phyloP scores from a whole-genome alignment of 2,888 invertebrate genomes.

The Eupithecia tripunctaria region DNA sequence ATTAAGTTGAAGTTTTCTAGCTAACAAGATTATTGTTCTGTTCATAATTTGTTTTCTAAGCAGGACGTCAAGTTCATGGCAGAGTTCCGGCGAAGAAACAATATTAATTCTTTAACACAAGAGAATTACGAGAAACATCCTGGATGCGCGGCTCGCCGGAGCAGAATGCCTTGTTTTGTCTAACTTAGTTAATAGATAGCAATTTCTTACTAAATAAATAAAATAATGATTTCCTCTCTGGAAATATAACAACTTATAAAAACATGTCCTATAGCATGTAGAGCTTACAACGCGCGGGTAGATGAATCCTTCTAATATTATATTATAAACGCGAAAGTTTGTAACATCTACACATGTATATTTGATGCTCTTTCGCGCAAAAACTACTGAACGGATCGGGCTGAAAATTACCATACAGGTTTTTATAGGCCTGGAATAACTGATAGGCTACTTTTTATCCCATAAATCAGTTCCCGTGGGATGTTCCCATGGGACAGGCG shows the following conservation, averaged over 20 bases:
- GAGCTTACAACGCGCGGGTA: not conserved
- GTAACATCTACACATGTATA: too few relatives aligned
- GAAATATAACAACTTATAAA: not conserved
- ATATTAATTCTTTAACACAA: not conserved
- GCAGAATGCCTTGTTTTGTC: not conserved
- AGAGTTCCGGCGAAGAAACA: slow-evolving; percentile 11
- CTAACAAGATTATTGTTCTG: not conserved
- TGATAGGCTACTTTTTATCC: too few relatives aligned
- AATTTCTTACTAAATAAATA: not conserved
- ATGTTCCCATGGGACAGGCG: too few relatives aligned
- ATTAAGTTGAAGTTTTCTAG: not conserved
- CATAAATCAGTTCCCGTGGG: too few relatives aligned
- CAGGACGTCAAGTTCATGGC: slow-evolving; percentile 1
- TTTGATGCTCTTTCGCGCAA: too few relatives aligned
- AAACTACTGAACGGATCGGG: too few relatives aligned
- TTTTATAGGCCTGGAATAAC: too few relatives aligned
- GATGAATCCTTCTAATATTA: too few relatives aligned
- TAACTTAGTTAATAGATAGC: not conserved
- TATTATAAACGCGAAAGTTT: too few relatives aligned
- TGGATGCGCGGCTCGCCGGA: not conserved
- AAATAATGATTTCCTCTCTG: not conserved
- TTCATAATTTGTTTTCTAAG: not conserved
- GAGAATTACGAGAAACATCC: not conserved
- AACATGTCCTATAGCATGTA: not conserved
- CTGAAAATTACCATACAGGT: too few relatives aligned